A percentile compares a stretch with the other conserved stretches of the same genome.
Conservation (phyloP, 2,113 vertebrate species). For the Glaucomys volans region DNA sequence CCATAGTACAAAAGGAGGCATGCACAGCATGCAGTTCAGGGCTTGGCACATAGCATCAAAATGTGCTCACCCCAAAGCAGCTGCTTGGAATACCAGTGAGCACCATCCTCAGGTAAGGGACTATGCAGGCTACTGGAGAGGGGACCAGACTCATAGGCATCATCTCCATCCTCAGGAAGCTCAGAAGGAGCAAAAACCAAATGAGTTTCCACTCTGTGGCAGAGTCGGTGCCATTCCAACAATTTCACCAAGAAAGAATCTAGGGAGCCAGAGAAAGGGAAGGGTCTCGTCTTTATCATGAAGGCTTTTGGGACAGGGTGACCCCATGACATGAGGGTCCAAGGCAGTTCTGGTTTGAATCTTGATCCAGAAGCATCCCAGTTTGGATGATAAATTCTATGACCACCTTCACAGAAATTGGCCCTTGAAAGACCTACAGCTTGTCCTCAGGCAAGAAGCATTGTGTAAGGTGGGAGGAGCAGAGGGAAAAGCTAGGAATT, state of each 20-base stretch:
- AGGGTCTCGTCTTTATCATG: not conserved
- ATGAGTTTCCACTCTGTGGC: not conserved
- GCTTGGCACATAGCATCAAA: not conserved
- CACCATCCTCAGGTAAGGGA: not conserved
- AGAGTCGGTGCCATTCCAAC: accelerated
- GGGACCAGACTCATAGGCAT: not conserved
- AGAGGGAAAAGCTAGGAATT: not conserved
- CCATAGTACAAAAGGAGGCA: not conserved
- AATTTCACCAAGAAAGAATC: not conserved
- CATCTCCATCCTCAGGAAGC: not conserved
- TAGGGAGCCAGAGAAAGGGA: not conserved
- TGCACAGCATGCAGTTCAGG: accelerated
- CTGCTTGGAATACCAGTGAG: not conserved
- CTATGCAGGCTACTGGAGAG: not conserved
- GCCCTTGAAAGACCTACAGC: not conserved
- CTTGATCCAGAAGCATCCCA: not conserved
- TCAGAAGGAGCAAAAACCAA: not conserved
- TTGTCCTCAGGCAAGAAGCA: not conserved
- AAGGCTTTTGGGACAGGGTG: not conserved
- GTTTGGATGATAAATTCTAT: not conserved
- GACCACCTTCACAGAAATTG: not conserved
- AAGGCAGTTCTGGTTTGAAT: not conserved
- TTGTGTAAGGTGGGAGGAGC: not conserved
- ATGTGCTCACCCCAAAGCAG: not conserved
- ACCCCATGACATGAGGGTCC: too few species aligned